Percentiles rank a stretch among this genome's conserved stretches.
Evolutionary conservation across 2,797 vertebrate genomes (phyloP).

Genomic region (Cirrhinus mrigala): DNA sequence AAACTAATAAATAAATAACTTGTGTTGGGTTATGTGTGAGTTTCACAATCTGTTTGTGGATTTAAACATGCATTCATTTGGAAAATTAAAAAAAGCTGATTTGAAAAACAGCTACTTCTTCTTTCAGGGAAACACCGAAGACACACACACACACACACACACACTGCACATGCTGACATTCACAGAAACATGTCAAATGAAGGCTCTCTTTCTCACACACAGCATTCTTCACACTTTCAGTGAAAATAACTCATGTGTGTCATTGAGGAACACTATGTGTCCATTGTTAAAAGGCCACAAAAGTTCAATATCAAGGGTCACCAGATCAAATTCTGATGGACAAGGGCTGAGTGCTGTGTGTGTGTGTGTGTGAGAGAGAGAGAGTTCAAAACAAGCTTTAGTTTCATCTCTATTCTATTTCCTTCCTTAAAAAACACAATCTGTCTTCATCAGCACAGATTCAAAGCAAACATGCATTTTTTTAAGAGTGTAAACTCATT

Average conservation of each 20-base stretch:
- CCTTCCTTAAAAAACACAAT: slow-evolving; percentile 42
- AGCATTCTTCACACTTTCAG: slow-evolving; percentile 44
- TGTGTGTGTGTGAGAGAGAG: slow-evolving; percentile 3
- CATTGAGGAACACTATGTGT: slow-evolving; percentile 41
- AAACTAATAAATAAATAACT: too few species aligned
- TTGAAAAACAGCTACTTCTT: slow-evolving; percentile 48
- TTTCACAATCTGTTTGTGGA: neutral
- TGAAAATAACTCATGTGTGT: slow-evolving; percentile 34
- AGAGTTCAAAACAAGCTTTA: neutral
- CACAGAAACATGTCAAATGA: slow-evolving; percentile 29
- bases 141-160: slow-evolving; percentile 34
- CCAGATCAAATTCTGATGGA: slow-evolving; percentile 23
- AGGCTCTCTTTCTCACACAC: slow-evolving; percentile 24
- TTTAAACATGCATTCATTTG: neutral
- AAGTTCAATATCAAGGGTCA: slow-evolving; percentile 47
- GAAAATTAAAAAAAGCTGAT: slow-evolving; percentile 45
- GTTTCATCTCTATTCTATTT: slow-evolving; percentile 19
- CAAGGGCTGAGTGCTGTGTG: slow-evolving; percentile 19
- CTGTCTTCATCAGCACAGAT: slow-evolving; percentile 25
- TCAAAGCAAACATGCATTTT: neutral
- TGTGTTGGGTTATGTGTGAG: neutral
- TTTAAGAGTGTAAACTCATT: neutral
- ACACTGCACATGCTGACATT: slow-evolving; percentile 19
- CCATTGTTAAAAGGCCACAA: slow-evolving; percentile 44
- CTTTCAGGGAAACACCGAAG: slow-evolving; percentile 35